These are phyloP conservation scores for Phenacoccus solenopsis DNA, from an alignment of 1,140 invertebrate genomes.

Conservation along the genomic window DNA sequence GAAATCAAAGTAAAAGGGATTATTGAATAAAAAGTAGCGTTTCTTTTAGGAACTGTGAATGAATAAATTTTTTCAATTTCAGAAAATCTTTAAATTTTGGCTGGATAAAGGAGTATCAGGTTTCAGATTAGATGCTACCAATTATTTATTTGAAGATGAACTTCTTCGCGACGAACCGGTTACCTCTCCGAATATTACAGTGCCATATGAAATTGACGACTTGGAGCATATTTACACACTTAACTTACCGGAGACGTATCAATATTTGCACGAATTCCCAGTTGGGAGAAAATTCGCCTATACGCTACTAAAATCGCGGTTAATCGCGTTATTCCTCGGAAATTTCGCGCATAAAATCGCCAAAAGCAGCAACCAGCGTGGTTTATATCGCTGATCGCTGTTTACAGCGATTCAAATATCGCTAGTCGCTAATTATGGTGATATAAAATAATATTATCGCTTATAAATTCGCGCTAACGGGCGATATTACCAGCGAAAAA, in stretches of 20 bases:
- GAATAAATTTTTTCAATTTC: slow-evolving; percentile 18
- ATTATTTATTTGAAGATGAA: slow-evolving; percentile 36
- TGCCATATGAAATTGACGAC: slow-evolving; percentile 35
- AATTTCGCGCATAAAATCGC: too few relatives aligned
- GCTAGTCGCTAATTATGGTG: too few relatives aligned
- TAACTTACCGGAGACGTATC: slow-evolving; percentile 43
- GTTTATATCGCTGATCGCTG: too few relatives aligned
- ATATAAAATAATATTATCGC: too few relatives aligned
- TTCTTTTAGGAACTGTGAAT: neutral
- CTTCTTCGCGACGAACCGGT: slow-evolving; percentile 32
- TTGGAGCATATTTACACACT: slow-evolving; percentile 47
- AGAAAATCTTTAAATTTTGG: slow-evolving; percentile 47
- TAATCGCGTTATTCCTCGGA: too few relatives aligned
- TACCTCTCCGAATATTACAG: slow-evolving; percentile 19
- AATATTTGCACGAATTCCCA: slow-evolving; percentile 48
- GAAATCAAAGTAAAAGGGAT: slow-evolving; percentile 42
- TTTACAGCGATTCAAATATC: too few relatives aligned
- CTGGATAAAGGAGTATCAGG: slow-evolving; percentile 52
- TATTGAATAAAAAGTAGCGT: neutral
- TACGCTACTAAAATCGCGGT: too few relatives aligned
- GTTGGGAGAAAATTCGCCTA: too few relatives aligned
- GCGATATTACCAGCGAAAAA: too few relatives aligned
- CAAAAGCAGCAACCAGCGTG: too few relatives aligned
- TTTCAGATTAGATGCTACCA: slow-evolving; percentile 50
- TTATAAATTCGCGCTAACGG: too few relatives aligned